Base-by-base conservation (phyloP, 2,888 invertebrate species). In the Pherbina coryleti region DNA sequence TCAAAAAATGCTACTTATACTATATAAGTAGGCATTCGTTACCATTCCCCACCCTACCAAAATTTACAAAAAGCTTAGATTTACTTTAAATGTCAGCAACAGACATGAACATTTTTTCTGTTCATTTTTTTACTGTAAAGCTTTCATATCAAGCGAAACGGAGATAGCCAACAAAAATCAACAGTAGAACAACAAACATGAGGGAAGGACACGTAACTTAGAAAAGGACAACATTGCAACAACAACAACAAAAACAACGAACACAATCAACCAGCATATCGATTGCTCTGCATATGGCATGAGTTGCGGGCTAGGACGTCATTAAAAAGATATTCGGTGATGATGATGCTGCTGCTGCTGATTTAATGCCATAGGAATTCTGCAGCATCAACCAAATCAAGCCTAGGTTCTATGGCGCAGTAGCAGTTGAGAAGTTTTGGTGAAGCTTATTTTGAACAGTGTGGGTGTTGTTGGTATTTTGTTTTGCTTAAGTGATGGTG, bases 141-240 rank as follows among this genome's bases (percentile, higher is more conserved):
- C 22, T 25, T 19, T 69, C 49, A 51, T n/a, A 22, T 4, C 69
- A 69, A 17, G 9, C 34, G 66, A 66, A 66, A 66, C 37, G n/a
- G 19, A 11, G 17, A 22, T 60, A 60, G 60, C 17, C 60, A 60
- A 60, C 60, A 28, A 44, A 22, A 44, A 66, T 17, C 22, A 17
- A 62, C 22, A 62, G 28, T 14, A 62, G 11, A 11, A 37, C 49
- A 49, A 19, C 49, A 67, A 66, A 37, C 37, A 66, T 49, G 51
- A 79, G 81, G 80, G 82, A 77, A 70, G 67, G 67, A 69, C 79
- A 70, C 57, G 17, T 17, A 53, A n/a, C n/a, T 55, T 31, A 72
- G 34, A 57, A n/a, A 72, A 57, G 37, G 17, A 57, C 57, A 72
- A 31, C 53, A 64, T n/a, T 53, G 49, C 44, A 76, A 25, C 51